These are phyloP conservation scores for Nyctalus aviator DNA, from an alignment of 2,797 vertebrate species.

Conservation along the genomic window DNA sequence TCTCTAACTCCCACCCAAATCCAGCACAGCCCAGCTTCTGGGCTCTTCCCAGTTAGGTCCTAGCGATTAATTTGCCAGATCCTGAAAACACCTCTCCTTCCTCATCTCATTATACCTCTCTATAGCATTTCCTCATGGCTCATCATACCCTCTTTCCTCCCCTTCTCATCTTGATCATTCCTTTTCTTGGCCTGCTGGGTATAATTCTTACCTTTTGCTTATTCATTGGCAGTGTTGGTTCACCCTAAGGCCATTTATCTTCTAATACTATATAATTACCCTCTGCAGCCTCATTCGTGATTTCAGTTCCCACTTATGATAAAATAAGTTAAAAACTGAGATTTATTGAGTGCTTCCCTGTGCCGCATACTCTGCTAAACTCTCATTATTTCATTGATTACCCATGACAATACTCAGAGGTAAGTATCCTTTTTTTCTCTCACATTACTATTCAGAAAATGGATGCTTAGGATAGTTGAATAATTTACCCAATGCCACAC, in stretches of 20 bases:
- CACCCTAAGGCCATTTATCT: neutral
- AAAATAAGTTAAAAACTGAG: slow-evolving; percentile 18
- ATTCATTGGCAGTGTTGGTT: neutral
- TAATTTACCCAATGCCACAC: slow-evolving; percentile 4
- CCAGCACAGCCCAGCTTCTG: neutral
- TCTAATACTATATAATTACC: neutral
- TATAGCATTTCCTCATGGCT: neutral
- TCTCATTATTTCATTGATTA: neutral
- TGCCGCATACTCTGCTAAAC: neutral
- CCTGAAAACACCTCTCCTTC: neutral
- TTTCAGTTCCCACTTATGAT: neutral
- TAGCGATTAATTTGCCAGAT: neutral
- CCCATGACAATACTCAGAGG: neutral
- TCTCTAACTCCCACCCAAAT: neutral
- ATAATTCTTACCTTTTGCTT: neutral
- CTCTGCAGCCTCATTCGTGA: neutral
- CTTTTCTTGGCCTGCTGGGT: neutral
- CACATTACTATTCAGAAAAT: neutral
- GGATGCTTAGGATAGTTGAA: neutral
- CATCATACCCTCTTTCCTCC: neutral
- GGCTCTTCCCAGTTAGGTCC: neutral
- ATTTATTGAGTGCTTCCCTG: neutral
- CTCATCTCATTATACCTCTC: neutral
- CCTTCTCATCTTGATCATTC: neutral
- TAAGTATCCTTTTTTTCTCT: neutral